These are phyloP conservation scores for Lissocephala sabroskyi DNA, from an alignment of 2,888 invertebrate species.

Conservation along the genomic window DNA sequence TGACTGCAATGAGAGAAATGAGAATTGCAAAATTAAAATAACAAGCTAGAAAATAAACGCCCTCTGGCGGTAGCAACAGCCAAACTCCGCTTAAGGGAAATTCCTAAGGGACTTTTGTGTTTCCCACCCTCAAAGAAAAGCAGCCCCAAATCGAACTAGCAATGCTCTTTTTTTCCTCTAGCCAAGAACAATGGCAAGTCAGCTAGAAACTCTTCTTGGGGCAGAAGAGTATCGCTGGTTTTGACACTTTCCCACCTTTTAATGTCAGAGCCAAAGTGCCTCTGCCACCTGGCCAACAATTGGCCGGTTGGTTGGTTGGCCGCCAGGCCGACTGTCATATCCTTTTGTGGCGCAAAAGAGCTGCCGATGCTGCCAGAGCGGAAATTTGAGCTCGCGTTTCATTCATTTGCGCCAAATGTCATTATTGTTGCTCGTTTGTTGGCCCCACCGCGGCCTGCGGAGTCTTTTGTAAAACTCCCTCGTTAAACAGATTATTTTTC, in stretches of 20 bases:
- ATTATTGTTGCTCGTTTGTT: constrained; percentile 65
- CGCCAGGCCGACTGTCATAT: constrained; percentile 50
- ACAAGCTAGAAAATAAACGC: no score
- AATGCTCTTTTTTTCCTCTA: no score
- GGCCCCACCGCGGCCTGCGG: constrained; percentile 21
- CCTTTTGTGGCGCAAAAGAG: constrained; percentile 45
- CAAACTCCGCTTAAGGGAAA: no score
- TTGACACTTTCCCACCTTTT: constrained; percentile 70
- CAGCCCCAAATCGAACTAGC: no score
- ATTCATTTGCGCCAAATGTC: constrained; percentile 66
- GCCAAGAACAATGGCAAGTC: no score
- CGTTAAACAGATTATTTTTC: constrained; percentile 71
- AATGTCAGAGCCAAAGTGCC: constrained; percentile 56
- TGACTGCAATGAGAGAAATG: background rate
- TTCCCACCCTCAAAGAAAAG: no score
- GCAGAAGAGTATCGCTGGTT: no score
- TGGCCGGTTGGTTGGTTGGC: no score
- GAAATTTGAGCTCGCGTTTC: constrained; percentile 52
- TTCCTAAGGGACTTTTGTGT: no score
- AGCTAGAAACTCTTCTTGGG: no score
- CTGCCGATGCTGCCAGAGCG: constrained; percentile 12
- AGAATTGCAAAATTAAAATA: background rate
- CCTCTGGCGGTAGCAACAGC: no score
- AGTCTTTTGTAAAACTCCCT: constrained; percentile 70
- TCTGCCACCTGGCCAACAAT: constrained; percentile 16